A percentile compares a stretch with the other conserved stretches of the same genome.
Conservation (phyloP, 1,140 invertebrate genomes). For the Hesperophylax magnus region DNA sequence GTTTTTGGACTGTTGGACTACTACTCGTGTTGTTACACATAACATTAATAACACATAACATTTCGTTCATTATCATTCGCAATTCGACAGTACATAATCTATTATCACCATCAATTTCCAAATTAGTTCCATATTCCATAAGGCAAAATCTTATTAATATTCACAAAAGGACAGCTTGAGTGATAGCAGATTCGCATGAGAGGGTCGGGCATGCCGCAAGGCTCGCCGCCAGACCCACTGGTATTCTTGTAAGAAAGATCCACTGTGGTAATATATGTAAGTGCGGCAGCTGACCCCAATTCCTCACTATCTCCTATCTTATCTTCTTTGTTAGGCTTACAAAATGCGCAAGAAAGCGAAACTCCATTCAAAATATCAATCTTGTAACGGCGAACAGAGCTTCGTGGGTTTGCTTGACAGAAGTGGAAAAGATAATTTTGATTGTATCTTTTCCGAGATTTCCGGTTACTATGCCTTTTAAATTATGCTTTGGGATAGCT, state of each 20-base stretch:
- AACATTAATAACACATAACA: no score
- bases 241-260: background rate
- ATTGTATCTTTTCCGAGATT: background rate
- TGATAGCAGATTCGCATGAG: conserved; percentile 2
- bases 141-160: no score
- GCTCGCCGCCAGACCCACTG: background rate
- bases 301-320: background rate
- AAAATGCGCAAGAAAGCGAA: conserved; percentile 9
- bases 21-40: no score
- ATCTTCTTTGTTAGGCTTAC: conserved; percentile 7
- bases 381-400: background rate
- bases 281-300: conserved; percentile 1
- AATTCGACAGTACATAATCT: no score
- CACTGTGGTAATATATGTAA: conserved; percentile 16
- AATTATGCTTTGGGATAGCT: background rate
- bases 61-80: no score
- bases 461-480: background rate
- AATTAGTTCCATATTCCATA: no score
- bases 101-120: no score
- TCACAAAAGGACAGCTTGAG: background rate
- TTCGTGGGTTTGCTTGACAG: background rate
- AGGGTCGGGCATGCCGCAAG: background rate
- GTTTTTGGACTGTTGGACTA: no score
- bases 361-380: conserved; percentile 10
- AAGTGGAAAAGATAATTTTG: background rate